Evolutionary conservation across 2,797 vertebrate genomes (phyloP), one percentile per base, ranked within the genome.

Genomic region (Enteromius anoplus): DNA sequence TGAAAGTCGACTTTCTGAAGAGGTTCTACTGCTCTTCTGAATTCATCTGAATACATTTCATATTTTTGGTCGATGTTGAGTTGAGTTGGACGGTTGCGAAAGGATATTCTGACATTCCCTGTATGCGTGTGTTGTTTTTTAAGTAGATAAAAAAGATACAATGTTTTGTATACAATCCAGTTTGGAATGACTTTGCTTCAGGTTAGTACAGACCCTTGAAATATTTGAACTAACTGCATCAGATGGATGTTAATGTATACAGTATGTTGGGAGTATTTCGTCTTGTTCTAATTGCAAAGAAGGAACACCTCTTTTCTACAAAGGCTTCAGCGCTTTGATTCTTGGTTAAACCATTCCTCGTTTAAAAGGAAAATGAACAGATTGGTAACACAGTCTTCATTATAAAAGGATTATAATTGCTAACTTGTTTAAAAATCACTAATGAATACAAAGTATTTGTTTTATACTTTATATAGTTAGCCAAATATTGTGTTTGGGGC

Each of bases 101-200:
- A 85, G 86, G 78, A 87, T 58, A 88, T 87, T 77, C 87, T 91
- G 85, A 93, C 93, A 94, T 95, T 94, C 92, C 93, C 51, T 86
- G 86, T 87, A 26, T 88, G 86, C 87, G 69, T 88, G 80, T 89
- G 78, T 47, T 66, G 5, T 23, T 53, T 68, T 58, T 82, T 55
- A 45, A 58, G 29, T 21, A 40, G 42, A 51, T n/a, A n/a, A 53
- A 91, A n/a, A 85, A 90, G 90, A 92, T 92, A 87, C 86, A 82
- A 84, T 73, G 65, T 88, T 88, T 84, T 87, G 82, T 70, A 70
- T 21, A 51, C 40, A 58, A 77, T 83, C n/a, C 34, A 34, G 60
- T 58, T 75, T 40, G 23, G 72, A 75, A 66, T 12, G 55, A 64
- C 76, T 73, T 51, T 45, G n/a, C 32, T 73, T 69, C 15, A 78